Percentiles rank a stretch among this genome's conserved stretches.
phyloP scores from a whole-genome alignment of 2,797 vertebrate species.

The Tragelaphus oryx region DNA sequence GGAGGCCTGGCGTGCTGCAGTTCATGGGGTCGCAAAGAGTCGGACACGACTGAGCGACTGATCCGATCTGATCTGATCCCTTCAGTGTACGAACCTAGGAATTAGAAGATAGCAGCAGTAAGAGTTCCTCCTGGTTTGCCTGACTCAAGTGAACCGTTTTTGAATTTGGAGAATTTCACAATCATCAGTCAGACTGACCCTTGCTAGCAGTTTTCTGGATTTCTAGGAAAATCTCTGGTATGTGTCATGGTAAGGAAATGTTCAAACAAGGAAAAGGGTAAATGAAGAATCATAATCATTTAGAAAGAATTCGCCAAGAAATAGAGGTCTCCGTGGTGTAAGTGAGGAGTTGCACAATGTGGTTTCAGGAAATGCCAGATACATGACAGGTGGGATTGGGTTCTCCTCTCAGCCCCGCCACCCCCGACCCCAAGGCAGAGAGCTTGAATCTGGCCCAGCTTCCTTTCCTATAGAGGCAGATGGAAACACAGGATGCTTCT shows the following conservation, averaged over 20 bases:
- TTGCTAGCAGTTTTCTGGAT: background rate
- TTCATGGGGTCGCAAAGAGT: no score
- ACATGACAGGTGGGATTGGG: background rate
- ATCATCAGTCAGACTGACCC: background rate
- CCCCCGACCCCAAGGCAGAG: background rate
- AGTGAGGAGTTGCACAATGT: background rate
- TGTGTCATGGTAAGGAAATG: conserved; percentile 47
- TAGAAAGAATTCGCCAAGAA: conserved; percentile 34
- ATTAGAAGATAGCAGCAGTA: accelerated
- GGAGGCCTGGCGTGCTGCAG: no score
- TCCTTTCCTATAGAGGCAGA: background rate
- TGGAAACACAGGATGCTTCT: background rate
- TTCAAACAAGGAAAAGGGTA: conserved; percentile 30
- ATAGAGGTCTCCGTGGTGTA: background rate
- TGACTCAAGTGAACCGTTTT: conserved; percentile 5
- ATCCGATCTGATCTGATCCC: no score
- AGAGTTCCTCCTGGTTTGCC: background rate
- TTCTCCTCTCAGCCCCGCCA: background rate
- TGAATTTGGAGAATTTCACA: conserved; percentile 57
- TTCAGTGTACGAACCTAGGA: background rate
- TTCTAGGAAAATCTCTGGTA: conserved; percentile 62
- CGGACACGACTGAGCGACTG: no score
- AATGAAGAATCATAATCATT: conserved; percentile 35
- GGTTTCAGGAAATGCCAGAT: background rate
- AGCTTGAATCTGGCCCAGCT: background rate